Base-by-base conservation (phyloP, 2,888 invertebrate species). In the Acleris cristana region DNA sequence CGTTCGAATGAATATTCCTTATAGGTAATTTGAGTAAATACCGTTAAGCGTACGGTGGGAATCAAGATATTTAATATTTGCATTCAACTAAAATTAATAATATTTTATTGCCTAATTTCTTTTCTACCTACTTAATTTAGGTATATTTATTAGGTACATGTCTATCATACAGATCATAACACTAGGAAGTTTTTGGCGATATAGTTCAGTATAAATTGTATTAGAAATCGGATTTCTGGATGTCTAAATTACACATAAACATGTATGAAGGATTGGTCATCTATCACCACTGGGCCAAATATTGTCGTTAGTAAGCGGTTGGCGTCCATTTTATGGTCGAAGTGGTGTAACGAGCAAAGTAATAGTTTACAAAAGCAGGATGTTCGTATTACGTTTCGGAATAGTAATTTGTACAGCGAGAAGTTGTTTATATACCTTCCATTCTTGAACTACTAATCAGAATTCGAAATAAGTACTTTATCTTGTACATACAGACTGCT, bases 251-350 rank as follows among this genome's bases (percentile, higher is more conserved):
- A 14, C 19, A 16, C 23, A 16, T 12, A 56, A 56, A 56, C 56
- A 44, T 56, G 56, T 56, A 65, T 61, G 55, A 61, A 44, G 44
- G 7, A 65, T 65, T 61, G n/a, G 65, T 26, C 60, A 65, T n/a
- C n/a, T n/a, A n/a, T 49, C 60, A 63, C 53, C 18, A 18, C 34
- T 53, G 45, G 30, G 21, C n/a, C 8, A 56, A 23, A 66, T 40
- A 48, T 64, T n/a, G 65, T 49, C 48, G 68, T 76, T 73, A 65
- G 69, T 70, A 72, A 59, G 65, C 70, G 56, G 58, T 69, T 72
- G 69, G 64, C 71, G 71, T 74, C 67, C 64, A 64, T 55, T 72
- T 71, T 73, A 73, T 73, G 67, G 40, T 40, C 40, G 14, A 14
- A 40, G 70, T 64, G 65, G 19, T 56, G 60, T 61, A 61, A 34